These are phyloP conservation scores for Gavia stellata DNA, from an alignment of 2,113 vertebrate genomes.

Conservation along the genomic window DNA sequence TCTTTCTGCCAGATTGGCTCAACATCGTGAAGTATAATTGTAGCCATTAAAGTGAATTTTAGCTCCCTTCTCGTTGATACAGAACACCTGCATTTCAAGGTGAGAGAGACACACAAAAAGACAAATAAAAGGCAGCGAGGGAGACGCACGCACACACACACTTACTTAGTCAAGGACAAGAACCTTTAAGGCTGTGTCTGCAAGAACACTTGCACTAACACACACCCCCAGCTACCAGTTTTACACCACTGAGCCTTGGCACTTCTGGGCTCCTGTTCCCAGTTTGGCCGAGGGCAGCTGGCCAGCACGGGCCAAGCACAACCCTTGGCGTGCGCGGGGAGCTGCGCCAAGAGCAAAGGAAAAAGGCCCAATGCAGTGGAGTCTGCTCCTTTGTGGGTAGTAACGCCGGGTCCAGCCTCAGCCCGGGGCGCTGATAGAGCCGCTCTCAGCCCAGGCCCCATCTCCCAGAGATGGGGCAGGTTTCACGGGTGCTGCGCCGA, in stretches of 20 bases:
- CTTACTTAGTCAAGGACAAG: neutral
- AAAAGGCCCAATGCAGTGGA: neutral
- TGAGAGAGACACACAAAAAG: neutral
- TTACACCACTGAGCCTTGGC: neutral
- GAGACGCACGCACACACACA: fast-evolving
- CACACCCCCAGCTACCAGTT: neutral
- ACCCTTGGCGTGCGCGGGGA: fast-evolving
- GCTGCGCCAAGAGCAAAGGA: neutral
- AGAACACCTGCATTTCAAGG: neutral
- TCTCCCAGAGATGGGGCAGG: neutral
- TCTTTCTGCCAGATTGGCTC: constrained; percentile 8
- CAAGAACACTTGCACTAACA: neutral
- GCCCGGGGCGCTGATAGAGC: neutral
- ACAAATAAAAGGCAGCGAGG: neutral
- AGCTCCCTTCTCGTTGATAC: neutral
- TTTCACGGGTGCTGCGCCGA: neutral
- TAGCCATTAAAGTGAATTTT: neutral
- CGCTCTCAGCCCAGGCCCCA: neutral
- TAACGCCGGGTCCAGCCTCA: fast-evolving
- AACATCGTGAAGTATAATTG: neutral
- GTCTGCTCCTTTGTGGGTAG: neutral
- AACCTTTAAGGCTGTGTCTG: neutral
- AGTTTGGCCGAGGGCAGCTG: neutral
- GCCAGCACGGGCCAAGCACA: fast-evolving
- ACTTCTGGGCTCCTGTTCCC: neutral